Evolutionary conservation across 2,113 vertebrate genomes (phyloP), one percentile per base, ranked within the genome.

Genomic region (Anhinga anhinga): DNA sequence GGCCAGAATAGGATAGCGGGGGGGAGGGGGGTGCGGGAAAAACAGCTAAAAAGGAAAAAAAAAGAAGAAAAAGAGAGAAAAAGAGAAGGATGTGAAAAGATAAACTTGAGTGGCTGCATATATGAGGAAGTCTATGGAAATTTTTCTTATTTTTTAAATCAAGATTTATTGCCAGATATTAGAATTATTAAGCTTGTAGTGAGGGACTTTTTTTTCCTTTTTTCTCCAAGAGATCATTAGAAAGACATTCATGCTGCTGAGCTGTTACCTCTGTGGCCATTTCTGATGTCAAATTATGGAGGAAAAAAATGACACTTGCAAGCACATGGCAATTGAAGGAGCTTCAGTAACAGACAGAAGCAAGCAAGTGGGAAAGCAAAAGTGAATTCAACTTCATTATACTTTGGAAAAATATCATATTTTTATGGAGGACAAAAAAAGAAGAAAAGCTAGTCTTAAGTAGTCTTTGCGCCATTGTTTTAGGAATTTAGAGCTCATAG

Each of bases 241-340:
- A 97, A 94, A 97, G 55, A 70, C 85, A 96, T 95, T 98, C 81
- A 66, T 73, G 74, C 90, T 82, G 85, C 77, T 97, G 90, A 90
- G 93, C 84, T 97, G 74, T 97, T 98, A 96, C 87, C 85, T 97
- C 65, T 88, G 91, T 93, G 83, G 87, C 55, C 58, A 72, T 96
- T 98, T 88, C 63, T 91, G 92, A 90, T 96, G 97, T 98, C 97
- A 98, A 97, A 97, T 98, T 98, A 97, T 15, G 40, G 70, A 80
- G 90, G 85, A 95, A 96, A 98, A 98, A 97, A 97, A 91, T 93
- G 63, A 84, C 47, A 76, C 56, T 86, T 80, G 50, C 58, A 81
- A 96, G 78, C 44, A 32, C 27, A 49, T 34, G 72, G 58, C 76
- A 96, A 86, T 77, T 82, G 95, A 96, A 91, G 81, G 49, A 91